Evolutionary conservation across 2,797 vertebrate species (phyloP).

Genomic region (Microhierax caerulescens): DNA sequence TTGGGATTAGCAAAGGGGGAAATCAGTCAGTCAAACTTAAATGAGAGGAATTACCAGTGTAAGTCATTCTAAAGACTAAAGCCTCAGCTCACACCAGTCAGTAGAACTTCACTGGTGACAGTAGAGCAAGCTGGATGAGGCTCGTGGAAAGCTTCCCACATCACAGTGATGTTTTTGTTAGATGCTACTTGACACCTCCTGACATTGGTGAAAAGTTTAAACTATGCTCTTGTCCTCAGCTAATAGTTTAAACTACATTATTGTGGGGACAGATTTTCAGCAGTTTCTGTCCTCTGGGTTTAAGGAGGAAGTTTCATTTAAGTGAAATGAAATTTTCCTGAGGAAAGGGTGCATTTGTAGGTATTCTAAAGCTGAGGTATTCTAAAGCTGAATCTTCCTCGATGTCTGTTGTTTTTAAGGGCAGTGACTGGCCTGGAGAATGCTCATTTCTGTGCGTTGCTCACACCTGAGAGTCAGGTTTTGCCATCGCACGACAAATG

Average conservation of each 20-base stretch:
- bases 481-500: fast-evolving
- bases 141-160: background rate
- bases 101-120: background rate
- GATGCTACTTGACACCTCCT: background rate
- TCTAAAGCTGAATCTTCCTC: background rate
- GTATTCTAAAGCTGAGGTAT: background rate
- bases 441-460: background rate
- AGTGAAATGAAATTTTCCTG: background rate
- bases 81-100: background rate
- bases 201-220: background rate
- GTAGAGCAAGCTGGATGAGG: background rate
- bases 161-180: background rate
- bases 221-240: background rate
- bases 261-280: background rate
- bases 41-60: background rate
- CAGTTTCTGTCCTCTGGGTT: background rate
- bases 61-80: background rate
- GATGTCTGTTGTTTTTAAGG: background rate
- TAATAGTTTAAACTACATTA: background rate
- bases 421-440: background rate
- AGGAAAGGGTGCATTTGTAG: background rate
- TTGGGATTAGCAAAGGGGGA: background rate
- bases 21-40: fast-evolving
- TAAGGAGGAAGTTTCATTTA: background rate
- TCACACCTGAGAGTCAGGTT: background rate